Percentiles rank a stretch among this genome's conserved stretches.
These are phyloP conservation scores for Enteromius mattozi DNA, from an alignment of 2,797 vertebrate genomes.

Conservation along the genomic window DNA sequence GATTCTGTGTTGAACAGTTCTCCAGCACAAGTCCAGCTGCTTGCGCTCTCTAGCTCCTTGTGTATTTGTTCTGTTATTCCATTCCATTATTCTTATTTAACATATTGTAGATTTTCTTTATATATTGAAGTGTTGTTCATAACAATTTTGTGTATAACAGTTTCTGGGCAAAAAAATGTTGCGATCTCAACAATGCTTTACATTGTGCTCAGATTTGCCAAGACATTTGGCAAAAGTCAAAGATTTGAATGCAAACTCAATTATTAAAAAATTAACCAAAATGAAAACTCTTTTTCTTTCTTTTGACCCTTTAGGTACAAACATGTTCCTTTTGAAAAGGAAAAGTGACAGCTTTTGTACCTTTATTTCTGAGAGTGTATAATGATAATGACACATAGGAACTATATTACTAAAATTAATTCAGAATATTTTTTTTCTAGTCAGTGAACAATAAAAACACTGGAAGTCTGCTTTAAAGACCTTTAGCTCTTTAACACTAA, in stretches of 20 bases:
- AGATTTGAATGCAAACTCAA: not conserved
- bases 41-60: not conserved
- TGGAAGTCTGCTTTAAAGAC: not conserved
- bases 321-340: too few relatives aligned
- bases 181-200: not conserved
- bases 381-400: not conserved
- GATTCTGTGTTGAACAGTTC: not conserved
- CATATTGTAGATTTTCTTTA: not conserved
- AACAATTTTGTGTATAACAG: not conserved
- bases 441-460: not conserved
- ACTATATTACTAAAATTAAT: not conserved
- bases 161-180: not conserved
- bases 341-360: too few relatives aligned
- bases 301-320: not conserved
- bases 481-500: not conserved
- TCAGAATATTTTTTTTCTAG: not conserved
- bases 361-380: not conserved
- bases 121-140: not conserved
- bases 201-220: not conserved
- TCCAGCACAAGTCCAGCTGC: not conserved
- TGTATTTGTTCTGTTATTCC: constrained; percentile 1
- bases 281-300: not conserved
- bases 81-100: not conserved
- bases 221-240: not conserved
- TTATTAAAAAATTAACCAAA: not conserved